phyloP scores from a whole-genome alignment of 2,797 vertebrate species.

The Xiphorhynchus erythropygius region DNA sequence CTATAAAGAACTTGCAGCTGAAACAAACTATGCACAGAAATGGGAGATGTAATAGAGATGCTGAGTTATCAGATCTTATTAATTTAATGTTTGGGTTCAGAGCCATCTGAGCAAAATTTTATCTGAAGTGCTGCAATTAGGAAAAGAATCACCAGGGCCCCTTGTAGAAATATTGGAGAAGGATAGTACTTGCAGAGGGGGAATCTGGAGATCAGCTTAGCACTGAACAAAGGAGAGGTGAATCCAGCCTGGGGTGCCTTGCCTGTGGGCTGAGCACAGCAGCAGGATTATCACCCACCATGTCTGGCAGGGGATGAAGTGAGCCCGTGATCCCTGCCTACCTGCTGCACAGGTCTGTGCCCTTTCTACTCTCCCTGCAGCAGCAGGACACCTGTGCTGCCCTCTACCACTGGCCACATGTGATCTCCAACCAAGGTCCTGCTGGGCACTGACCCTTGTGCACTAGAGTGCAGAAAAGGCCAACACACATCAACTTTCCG shows the following conservation, averaged over 20 bases:
- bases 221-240: rapidly evolving
- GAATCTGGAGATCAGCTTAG: background rate
- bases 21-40: background rate
- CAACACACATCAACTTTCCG: background rate
- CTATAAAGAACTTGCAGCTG: background rate
- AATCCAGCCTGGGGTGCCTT: background rate
- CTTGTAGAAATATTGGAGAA: background rate
- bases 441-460: background rate
- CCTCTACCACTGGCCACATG: rapidly evolving
- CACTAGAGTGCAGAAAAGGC: background rate
- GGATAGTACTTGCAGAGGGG: background rate
- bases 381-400: background rate
- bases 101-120: background rate
- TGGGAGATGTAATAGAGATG: background rate
- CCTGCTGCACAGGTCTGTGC: rapidly evolving
- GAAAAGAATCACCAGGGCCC: background rate
- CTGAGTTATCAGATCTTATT: conserved; percentile 18
- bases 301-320: background rate
- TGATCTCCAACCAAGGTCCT: background rate
- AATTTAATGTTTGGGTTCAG: background rate
- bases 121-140: background rate
- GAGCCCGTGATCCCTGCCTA: rapidly evolving
- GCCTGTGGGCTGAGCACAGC: background rate
- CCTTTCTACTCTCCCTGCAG: background rate
- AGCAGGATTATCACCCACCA: rapidly evolving